A percentile compares a stretch with the other conserved stretches of the same genome.
Evolutionary conservation across 2,113 vertebrate species (phyloP).

Genomic region (Saccopteryx leptura): DNA sequence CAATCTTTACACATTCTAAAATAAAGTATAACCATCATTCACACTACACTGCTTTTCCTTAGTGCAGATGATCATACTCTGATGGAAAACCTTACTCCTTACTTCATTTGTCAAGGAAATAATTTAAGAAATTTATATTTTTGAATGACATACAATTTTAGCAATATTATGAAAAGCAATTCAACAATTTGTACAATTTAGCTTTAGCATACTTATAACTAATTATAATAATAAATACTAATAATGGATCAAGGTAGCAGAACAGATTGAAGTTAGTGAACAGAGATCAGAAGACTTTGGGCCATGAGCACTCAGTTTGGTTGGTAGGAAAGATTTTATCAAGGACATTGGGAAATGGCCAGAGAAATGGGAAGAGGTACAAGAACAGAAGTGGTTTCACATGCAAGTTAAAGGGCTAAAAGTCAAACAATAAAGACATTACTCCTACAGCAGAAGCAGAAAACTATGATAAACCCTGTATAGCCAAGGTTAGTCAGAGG

Average conservation of each 20-base stretch:
- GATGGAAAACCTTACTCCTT: not conserved
- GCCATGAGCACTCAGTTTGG: not conserved
- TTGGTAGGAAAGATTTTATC: not conserved
- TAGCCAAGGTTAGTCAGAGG: not conserved
- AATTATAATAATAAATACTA: not conserved
- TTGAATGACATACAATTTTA: not conserved
- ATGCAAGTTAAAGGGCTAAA: not conserved
- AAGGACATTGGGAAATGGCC: not conserved
- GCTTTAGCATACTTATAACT: conserved; percentile 24
- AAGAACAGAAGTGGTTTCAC: not conserved
- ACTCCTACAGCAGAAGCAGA: not conserved
- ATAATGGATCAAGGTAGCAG: not conserved
- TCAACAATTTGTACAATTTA: not conserved
- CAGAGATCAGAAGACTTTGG: not conserved
- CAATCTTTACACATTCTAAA: not conserved
- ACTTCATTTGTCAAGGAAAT: conserved; percentile 21
- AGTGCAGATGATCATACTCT: not conserved
- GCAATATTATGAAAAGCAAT: not conserved
- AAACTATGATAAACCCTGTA: not conserved
- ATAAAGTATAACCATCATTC: not conserved
- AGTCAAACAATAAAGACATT: not conserved
- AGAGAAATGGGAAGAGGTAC: not conserved
- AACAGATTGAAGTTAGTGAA: not conserved
- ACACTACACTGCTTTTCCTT: conserved; percentile 7
- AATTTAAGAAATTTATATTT: not conserved